Evolutionary conservation across 2,113 vertebrate genomes (phyloP), one percentile per base, ranked within the genome.

Genomic region (Melanerpes aurifrons): DNA sequence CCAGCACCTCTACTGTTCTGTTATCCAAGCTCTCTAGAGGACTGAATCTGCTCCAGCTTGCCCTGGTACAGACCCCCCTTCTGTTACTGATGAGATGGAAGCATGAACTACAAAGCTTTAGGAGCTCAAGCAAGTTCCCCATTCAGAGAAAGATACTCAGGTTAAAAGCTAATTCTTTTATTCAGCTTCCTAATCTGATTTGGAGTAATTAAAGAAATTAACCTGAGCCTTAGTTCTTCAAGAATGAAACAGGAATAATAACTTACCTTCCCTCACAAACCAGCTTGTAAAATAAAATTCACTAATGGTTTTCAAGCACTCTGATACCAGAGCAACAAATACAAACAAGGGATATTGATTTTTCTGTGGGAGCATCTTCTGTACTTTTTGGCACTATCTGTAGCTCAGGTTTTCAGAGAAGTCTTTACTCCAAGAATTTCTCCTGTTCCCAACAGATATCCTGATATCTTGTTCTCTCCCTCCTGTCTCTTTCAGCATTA

Each of bases 401-500:
- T 31, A 56, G 58, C 62, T 75, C 62, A 69, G 45, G 40, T 82
- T 93, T 94, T 73, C 81, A 69, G 58, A 69, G 9, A 69, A 68
- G 53, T 75, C 45, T 87, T 87, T 45, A 25, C 70, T 80, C 58
- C 37, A 86, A 28, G 45, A 80, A 59, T 61, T 86, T 62, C 26
- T 62, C 80, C 77, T 40, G n/a, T 26, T 94, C 20, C 68, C 31
- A 82, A 13, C 0, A 86, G 72, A 85, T 92, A 69, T 83, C 53
- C 64, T 48, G 35, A 83, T 48, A 62, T 72, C 20, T 90, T 77
- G 50, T 47, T 88, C 90, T 79, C 79, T 83, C 32, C 32, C 71
- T 93, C 79, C 54, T 80, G 82, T 47, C 90, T 94, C 94, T 83
- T 66, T 64, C 92, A 84, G 69, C 6, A 8, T 72, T 88, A 92